Evolutionary conservation across 2,888 invertebrate species (phyloP).

Genomic region (Disparrhopalites patrizii): DNA sequence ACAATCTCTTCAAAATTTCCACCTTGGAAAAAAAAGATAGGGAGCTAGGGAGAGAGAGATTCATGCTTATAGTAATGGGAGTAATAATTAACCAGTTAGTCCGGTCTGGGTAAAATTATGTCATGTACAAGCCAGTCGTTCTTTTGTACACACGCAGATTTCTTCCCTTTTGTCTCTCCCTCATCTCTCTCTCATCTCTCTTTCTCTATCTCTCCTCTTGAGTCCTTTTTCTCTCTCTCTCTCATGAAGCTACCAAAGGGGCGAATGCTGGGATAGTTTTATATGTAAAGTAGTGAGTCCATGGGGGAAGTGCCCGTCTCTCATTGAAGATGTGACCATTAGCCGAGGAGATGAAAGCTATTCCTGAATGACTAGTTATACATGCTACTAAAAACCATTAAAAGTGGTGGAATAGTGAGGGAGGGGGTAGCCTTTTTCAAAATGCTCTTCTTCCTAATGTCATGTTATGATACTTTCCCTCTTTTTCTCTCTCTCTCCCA

Average conservation of each 20-base stretch:
- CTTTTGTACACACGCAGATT: no score
- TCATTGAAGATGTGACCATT: not conserved
- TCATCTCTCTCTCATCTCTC: no score
- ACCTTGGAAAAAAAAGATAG: not conserved
- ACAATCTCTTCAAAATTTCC: constrained; percentile 1
- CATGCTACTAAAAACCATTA: no score
- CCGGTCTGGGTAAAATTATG: constrained; percentile 5
- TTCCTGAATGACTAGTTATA: constrained; percentile 2
- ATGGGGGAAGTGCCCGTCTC: not conserved
- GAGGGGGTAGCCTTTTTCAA: not conserved
- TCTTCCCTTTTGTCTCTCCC: no score
- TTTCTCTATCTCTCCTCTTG: no score
- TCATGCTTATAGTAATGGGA: no score
- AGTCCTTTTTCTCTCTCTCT: no score
- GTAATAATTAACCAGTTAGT: constrained; percentile 8
- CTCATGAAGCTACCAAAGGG: no score
- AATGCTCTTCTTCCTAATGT: not conserved
- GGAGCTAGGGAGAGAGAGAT: no score
- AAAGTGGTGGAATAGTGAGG: not conserved
- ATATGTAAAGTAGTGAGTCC: not conserved
- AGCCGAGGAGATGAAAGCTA: constrained; percentile 6
- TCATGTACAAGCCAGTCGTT: no score
- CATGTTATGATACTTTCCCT: not conserved
- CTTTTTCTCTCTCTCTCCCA: not conserved
- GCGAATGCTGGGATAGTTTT: no score